phyloP scores from a whole-genome alignment of 2,888 invertebrate species.

The Apomyelois bistriatella region DNA sequence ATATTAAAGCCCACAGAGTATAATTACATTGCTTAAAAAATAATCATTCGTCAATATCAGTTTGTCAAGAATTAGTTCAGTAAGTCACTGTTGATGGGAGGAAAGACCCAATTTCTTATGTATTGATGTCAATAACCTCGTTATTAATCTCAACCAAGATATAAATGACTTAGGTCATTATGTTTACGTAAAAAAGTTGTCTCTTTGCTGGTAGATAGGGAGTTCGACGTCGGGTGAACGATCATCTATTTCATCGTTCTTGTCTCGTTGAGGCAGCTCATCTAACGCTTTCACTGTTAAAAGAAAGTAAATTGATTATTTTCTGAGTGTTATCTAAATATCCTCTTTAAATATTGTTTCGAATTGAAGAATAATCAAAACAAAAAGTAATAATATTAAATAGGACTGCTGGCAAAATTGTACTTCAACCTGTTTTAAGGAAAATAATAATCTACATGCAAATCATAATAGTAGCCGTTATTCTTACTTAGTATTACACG shows the following conservation, averaged over 20 bases:
- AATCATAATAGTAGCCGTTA: not conserved
- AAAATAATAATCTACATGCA: not conserved
- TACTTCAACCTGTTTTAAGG: too few species aligned
- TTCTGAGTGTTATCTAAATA: not conserved
- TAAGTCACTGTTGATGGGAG: conserved; percentile 15
- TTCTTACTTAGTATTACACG: not conserved
- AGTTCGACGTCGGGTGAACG: conserved; percentile 88
- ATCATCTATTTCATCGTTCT: conserved; percentile 84
- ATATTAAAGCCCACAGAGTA: conserved; percentile 39
- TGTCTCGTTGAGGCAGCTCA: conserved; percentile 81
- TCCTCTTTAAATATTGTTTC: too few species aligned
- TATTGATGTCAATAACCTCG: not conserved
- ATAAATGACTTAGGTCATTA: conserved; percentile 9
- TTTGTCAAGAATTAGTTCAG: conserved; percentile 20
- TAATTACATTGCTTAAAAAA: conserved; percentile 18
- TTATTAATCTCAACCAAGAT: not conserved
- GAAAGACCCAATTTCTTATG: conserved; percentile 7
- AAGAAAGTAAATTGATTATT: conserved; percentile 11
- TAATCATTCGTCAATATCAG: conserved; percentile 5
- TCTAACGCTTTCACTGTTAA: conserved; percentile 87
- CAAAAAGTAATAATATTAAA: not conserved
- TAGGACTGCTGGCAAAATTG: not conserved
- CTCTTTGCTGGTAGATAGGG: conserved; percentile 92
- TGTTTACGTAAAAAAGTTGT: conserved; percentile 86
- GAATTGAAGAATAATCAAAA: too few species aligned